Evolutionary conservation across 2,888 invertebrate species (phyloP), one percentile per base, ranked within the genome.

Genomic region (Drosophila percnosoma): DNA sequence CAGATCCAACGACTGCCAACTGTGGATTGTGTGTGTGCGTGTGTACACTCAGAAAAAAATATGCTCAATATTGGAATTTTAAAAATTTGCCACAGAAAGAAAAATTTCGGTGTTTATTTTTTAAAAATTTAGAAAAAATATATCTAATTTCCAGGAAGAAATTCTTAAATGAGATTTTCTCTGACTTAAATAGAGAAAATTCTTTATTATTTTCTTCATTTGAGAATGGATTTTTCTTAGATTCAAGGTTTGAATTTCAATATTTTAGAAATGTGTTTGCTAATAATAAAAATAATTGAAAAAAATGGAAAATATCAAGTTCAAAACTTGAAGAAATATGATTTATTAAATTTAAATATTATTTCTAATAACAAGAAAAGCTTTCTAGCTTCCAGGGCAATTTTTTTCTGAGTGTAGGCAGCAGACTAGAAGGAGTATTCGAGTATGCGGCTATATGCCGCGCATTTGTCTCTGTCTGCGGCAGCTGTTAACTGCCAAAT

Each of bases 391-490:
- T 21, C 7, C 7, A 45, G 1, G 4, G 7, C 1, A 7, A 45
- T 21, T 7, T 24, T 45, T 45, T 45, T 15, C 21, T 45, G 21
- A 45, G 45, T 24, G 45, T 24, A 24, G 13, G 24, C 45, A 24
- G 42, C 29, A 18, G 49, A 70, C 54, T 54, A 54, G 27, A 24
- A 45, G 45, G 38, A 38, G 61, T 54, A 29, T 48, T 48, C 55
- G 24, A 27, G 38, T 27, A 38, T 38, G 27, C 40, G 40, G 21
- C 13, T 55, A 49, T 70, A 42, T 64, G 58, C 68, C 66, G 48
- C 72, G 79, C 87, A 86, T 86, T 86, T 81, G 87, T 90, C 76
- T 83, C 75, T 88, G 83, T 87, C 86, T 76, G 75, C 67, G 68
- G 75, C 85, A 87, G 77, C 82, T 74, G 83, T 55, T 64, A 61